Evolutionary conservation across 2,113 vertebrate genomes (phyloP).

Genomic region (Chionis minor): DNA sequence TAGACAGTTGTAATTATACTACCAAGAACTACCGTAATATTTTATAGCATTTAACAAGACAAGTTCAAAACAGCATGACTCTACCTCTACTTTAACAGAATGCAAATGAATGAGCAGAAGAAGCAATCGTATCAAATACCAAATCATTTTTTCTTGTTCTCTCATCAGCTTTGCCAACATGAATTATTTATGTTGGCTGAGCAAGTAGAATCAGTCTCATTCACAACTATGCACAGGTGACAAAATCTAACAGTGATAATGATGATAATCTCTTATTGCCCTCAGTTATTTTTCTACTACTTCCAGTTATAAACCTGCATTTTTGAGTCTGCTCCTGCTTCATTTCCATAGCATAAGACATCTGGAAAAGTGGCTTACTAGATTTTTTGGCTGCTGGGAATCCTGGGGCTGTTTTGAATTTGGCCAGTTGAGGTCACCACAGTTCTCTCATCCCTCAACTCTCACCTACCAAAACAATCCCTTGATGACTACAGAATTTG

Average conservation of each 20-base stretch:
- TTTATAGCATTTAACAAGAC: neutral
- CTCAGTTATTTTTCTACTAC: neutral
- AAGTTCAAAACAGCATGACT: constrained; percentile 6
- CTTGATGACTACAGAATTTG: neutral
- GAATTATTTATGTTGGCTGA: constrained; percentile 47
- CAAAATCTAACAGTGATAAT: constrained; percentile 9
- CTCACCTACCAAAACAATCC: neutral
- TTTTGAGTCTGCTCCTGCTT: neutral
- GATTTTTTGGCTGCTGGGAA: neutral
- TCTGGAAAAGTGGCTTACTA: neutral
- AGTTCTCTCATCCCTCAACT: neutral
- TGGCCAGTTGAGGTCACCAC: neutral
- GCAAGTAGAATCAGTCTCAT: neutral
- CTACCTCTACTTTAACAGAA: neutral
- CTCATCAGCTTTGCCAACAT: constrained; percentile 20
- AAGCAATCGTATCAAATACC: neutral
- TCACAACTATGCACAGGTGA: neutral
- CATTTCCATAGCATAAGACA: neutral
- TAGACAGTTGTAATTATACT: neutral
- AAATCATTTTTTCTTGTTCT: constrained; percentile 24
- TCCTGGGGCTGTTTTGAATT: neutral
- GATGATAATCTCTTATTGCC: neutral
- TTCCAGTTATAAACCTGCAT: neutral
- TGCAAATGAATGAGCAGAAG: constrained; percentile 14
- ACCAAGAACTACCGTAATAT: neutral